Base-by-base conservation (phyloP, 2,113 vertebrate species). In the Ailuropoda melanoleuca region DNA sequence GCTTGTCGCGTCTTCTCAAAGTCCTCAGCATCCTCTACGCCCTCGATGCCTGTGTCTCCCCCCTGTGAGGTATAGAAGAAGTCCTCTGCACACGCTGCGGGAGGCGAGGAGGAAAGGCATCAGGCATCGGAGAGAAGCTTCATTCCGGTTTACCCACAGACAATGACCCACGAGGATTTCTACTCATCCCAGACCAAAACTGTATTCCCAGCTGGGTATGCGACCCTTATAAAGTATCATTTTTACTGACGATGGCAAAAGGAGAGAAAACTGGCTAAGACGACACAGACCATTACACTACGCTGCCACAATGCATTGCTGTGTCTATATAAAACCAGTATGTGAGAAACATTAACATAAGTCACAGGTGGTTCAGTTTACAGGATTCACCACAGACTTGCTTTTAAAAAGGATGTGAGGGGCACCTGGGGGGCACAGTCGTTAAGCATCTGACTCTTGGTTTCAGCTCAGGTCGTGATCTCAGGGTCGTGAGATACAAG, bases 61-160 rank as follows among this genome's bases (percentile, higher is more conserved):
- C 99, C 99, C 75, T 99, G 98, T 34, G 99, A 99, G 0, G 99
- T 98, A 91, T 99, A 99, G 97, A 98, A 99, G 96, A 99, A 99
- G 88, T 99, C 99, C 91, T 99, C 99, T 0, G 99, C 99, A 15
- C 99, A 99, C 0, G 99, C 99, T 99, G 64, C 8, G 15, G 89
- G 56, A 56, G 60, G 46, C 8, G 56, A 43, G 77, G 1, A 75
- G 77, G 48, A 4, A 92, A 95, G 0, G 0, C 0, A 3, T 97
- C 39, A 98, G 82, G 26, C 15, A 90, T 4, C 0, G 29, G 66
- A 2, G 37, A 46, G 53, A 7, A 37, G 8, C 24, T 9, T 7
- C 19, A 4, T 0, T 56, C 56, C 0, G 6, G 8, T 4, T 62
- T 7, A 23, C 29, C 37, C 2, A 0, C 18, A 56, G 81, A 46